A percentile compares a stretch with the other conserved stretches of the same genome.
These are phyloP conservation scores for Nomada flava DNA, from an alignment of 2,888 invertebrate species.

Conservation along the genomic window DNA sequence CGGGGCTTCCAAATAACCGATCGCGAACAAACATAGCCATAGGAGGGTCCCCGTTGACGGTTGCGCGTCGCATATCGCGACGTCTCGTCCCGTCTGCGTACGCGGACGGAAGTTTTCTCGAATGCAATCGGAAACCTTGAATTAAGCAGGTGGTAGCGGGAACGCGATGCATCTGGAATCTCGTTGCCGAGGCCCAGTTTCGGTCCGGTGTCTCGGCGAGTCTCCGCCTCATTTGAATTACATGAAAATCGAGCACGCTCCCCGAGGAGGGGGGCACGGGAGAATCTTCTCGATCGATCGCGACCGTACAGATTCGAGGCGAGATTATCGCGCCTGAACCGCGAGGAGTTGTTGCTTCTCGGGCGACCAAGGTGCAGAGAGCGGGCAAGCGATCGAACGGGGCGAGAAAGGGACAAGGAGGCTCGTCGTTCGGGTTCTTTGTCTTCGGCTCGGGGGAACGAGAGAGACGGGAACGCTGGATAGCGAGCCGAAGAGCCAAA, in stretches of 20 bases:
- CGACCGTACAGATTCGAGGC: slow-evolving; percentile 58
- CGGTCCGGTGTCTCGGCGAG: slow-evolving; percentile 41
- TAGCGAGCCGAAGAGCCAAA: slow-evolving; percentile 61
- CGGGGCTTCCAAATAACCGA: slow-evolving; percentile 16
- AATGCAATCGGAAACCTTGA: slow-evolving; percentile 24
- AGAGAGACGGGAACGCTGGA: slow-evolving; percentile 10
- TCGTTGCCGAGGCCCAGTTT: slow-evolving; percentile 23
- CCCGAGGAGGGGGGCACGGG: slow-evolving; percentile 34
- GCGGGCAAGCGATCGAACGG: background rate
- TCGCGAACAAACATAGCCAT: background rate
- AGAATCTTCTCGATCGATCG: slow-evolving; percentile 64
- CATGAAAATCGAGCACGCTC: slow-evolving; percentile 68
- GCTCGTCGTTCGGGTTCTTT: slow-evolving; percentile 34
- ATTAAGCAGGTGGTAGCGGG: slow-evolving; percentile 9
- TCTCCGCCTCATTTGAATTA: slow-evolving; percentile 67
- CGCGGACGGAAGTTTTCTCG: slow-evolving; percentile 1
- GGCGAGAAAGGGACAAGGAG: slow-evolving; percentile 2
- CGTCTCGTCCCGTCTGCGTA: background rate
- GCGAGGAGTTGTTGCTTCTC: slow-evolving; percentile 62
- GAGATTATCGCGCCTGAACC: slow-evolving; percentile 66
- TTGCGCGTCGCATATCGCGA: background rate
- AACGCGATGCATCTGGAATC: background rate
- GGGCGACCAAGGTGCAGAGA: slow-evolving; percentile 31
- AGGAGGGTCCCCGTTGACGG: too few species aligned
- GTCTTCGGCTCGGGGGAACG: slow-evolving; percentile 20